These are phyloP conservation scores for Argentina silus DNA, from an alignment of 2,797 vertebrate species.

Conservation along the genomic window DNA sequence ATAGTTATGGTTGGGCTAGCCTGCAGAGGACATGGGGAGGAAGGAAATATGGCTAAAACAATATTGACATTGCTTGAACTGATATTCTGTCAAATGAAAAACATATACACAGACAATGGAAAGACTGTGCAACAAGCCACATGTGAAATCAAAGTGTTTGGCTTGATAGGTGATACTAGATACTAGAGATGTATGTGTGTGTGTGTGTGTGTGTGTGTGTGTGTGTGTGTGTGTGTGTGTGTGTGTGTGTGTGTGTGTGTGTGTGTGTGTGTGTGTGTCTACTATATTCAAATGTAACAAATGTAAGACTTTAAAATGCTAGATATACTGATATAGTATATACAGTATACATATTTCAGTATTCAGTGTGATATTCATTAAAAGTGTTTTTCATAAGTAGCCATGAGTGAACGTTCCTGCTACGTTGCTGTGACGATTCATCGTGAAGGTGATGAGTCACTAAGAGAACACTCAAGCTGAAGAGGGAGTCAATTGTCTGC, in stretches of 20 bases:
- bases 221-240: too few species aligned
- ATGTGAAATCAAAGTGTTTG: too few species aligned
- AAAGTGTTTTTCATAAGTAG: not conserved
- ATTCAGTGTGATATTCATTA: not conserved
- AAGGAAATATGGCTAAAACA: not conserved
- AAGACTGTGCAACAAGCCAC: not conserved
- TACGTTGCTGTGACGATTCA: not conserved
- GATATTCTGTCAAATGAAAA: slow-evolving; percentile 18
- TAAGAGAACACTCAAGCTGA: not conserved
- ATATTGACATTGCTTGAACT: slow-evolving; percentile 18
- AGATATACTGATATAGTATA: too few species aligned
- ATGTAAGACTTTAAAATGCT: too few species aligned
- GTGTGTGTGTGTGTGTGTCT: not conserved
- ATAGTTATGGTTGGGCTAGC: not conserved
- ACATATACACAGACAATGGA: slow-evolving; percentile 28
- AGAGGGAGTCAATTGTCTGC: not conserved
- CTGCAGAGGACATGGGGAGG: not conserved
- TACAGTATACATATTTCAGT: too few species aligned
- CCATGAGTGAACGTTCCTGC: not conserved
- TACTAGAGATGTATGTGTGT: too few species aligned
- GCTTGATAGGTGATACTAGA: too few species aligned
- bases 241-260: too few species aligned
- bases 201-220: too few species aligned
- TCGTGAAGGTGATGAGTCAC: not conserved
- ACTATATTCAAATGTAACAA: too few species aligned